Conservation (phyloP, 2,113 vertebrate species). For the Cacatua alba region DNA sequence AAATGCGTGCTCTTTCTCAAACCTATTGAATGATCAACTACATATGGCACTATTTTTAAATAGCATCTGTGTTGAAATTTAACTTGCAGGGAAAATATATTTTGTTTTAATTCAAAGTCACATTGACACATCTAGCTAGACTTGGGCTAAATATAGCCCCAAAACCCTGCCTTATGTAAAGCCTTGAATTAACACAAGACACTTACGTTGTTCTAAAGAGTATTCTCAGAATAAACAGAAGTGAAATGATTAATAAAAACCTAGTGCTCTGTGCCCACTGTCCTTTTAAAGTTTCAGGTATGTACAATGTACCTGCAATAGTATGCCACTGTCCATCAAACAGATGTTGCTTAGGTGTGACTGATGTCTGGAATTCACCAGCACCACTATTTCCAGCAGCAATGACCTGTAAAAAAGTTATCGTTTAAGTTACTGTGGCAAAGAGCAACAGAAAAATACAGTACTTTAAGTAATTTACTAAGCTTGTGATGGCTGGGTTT, state of each 20-base stretch:
- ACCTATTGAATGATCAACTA: neutral
- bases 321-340: slow-evolving; percentile 90
- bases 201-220: neutral
- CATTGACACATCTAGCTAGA: neutral
- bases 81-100: neutral
- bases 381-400: slow-evolving; percentile 81
- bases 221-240: neutral
- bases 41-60: neutral
- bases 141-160: neutral
- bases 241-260: neutral
- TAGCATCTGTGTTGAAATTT: neutral
- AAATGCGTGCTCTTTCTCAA: neutral
- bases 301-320: slow-evolving; percentile 81
- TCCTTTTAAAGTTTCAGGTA: neutral
- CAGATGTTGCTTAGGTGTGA: slow-evolving; percentile 80
- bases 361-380: slow-evolving; percentile 79
- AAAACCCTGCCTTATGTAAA: neutral
- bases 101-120: neutral
- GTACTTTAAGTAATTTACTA: neutral
- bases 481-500: neutral
- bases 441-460: neutral
- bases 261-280: neutral
- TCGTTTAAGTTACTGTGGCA: neutral
- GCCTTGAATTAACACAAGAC: neutral
- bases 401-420: slow-evolving; percentile 79